Percentiles rank a stretch among this genome's conserved stretches.
Evolutionary conservation across 2,888 invertebrate genomes (phyloP).

Genomic region (Podabrus alpinus): DNA sequence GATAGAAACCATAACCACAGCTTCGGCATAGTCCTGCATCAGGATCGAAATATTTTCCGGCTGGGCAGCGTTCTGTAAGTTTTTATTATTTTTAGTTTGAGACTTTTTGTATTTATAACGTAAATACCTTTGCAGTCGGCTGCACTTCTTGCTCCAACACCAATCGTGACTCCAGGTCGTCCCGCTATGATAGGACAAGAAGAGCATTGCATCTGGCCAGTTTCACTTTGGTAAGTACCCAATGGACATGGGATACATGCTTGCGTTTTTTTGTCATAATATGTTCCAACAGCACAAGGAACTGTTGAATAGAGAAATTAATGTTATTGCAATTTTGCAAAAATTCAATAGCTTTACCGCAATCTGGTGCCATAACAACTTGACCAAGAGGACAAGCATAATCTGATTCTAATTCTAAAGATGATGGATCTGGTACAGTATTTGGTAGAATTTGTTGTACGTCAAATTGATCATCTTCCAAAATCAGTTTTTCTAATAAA

Average conservation of each 20-base stretch:
- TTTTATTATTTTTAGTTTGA: neutral
- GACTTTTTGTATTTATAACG: neutral
- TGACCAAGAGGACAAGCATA: constrained; percentile 92
- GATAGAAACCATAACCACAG: constrained; percentile 94
- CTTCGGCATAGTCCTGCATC: constrained; percentile 85
- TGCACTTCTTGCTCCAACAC: constrained; percentile 84
- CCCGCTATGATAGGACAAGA: constrained; percentile 89
- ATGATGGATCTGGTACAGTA: constrained; percentile 91
- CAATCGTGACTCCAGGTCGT: constrained; percentile 85
- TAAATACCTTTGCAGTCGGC: constrained; percentile 79
- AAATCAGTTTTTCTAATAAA: constrained; percentile 84
- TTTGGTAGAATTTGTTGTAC: constrained; percentile 92
- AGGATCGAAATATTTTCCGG: constrained; percentile 92
- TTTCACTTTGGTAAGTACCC: constrained; percentile 93
- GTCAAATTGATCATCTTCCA: constrained; percentile 93
- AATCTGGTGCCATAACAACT: constrained; percentile 91
- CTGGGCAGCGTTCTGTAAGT: constrained; percentile 80
- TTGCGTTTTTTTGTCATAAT: constrained; percentile 74
- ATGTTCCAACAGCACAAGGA: constrained; percentile 90
- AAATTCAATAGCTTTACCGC: constrained; percentile 69
- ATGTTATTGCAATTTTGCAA: neutral
- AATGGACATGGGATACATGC: constrained; percentile 82
- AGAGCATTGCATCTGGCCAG: constrained; percentile 86
- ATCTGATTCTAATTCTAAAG: constrained; percentile 83
- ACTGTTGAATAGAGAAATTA: constrained; percentile 58